Base-by-base conservation (phyloP, 2,888 invertebrate genomes). In the Pseudolycoriella hygida region DNA sequence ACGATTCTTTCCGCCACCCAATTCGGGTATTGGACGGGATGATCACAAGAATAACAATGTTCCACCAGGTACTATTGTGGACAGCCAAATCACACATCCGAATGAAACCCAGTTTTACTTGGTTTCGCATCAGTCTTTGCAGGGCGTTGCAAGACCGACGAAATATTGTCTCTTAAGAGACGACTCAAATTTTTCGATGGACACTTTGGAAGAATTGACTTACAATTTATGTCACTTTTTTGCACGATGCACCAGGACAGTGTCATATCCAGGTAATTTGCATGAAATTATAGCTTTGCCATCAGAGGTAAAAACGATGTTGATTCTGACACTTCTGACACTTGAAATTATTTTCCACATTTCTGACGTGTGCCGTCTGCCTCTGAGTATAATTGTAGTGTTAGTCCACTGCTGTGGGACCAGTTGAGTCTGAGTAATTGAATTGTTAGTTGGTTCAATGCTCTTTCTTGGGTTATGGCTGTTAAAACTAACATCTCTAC, bases 81-180 rank as follows among this genome's bases (percentile, higher is more conserved):
- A 93, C 59, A 77, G 74, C 0, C 68, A 73, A 1, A 90, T 94
- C 39, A 86, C 86, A 0, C 89, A 92, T 63, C 84, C 89, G 0
- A 76, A 77, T 2, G 82, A 90, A 58, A 71, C 85, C 54, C 90
- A 94, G 64, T 94, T 92, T 62, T 94, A 87, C 60, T 67, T 94
- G 57, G 86, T 86, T 53, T 74, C 74, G 0, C 80, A 80, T 55
- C 73, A 76, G 44, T 76, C 76, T n/a, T 78, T 80, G 43, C 76
- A 86, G 66, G 89, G 89, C 44, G 86, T 86, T 0, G 82, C 86
- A 0, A 76, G 82, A 8, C 89, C 88, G 0, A 86, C 88, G 0
- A 86, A 88, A 20, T 92, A 90, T 62, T 80, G 83, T 59, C 77
- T 84, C 0, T 67, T 93, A 14, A 80, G 79, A 67, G 88, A 93